Conservation (phyloP, 2,797 vertebrate genomes). For the Enteromius trimaculatus region DNA sequence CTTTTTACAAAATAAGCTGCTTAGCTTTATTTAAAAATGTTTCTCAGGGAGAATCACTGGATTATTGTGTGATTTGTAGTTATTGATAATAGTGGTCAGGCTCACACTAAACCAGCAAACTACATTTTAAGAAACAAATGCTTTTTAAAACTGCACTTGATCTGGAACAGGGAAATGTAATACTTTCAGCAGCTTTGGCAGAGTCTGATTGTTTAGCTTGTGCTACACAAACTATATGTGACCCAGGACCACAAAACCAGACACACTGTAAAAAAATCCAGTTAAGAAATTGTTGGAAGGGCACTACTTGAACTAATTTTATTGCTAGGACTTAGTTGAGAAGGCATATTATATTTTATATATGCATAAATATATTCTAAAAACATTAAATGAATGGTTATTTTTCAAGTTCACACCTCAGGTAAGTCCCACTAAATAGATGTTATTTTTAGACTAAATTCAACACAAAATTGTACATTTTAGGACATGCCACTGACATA, state of each 20-base stretch:
- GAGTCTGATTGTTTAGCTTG: neutral
- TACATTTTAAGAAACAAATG: conserved; percentile 12
- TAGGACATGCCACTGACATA: neutral
- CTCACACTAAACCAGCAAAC: neutral
- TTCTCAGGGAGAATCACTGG: conserved; percentile 21
- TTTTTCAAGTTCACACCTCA: too few relatives aligned
- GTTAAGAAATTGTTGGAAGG: too few relatives aligned
- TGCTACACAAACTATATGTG: neutral
- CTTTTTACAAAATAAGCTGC: conserved; percentile 16
- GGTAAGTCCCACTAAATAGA: too few relatives aligned
- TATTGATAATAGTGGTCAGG: conserved; percentile 32
- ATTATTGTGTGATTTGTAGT: conserved; percentile 44
- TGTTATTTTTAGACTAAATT: neutral
- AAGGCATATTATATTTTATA: too few relatives aligned
- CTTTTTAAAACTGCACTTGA: neutral
- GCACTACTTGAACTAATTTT: too few relatives aligned
- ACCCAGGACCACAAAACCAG: too few relatives aligned
- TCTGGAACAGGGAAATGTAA: neutral
- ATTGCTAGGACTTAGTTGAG: too few relatives aligned
- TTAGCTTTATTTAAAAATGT: conserved; percentile 37
- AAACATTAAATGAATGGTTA: too few relatives aligned
- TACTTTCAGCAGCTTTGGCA: neutral
- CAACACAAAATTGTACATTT: neutral
- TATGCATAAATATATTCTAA: too few relatives aligned
- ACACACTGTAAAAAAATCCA: too few relatives aligned